Evolutionary conservation across 2,113 vertebrate species (phyloP), one percentile per base, ranked within the genome.

Genomic region (Brachyistius frenatus): DNA sequence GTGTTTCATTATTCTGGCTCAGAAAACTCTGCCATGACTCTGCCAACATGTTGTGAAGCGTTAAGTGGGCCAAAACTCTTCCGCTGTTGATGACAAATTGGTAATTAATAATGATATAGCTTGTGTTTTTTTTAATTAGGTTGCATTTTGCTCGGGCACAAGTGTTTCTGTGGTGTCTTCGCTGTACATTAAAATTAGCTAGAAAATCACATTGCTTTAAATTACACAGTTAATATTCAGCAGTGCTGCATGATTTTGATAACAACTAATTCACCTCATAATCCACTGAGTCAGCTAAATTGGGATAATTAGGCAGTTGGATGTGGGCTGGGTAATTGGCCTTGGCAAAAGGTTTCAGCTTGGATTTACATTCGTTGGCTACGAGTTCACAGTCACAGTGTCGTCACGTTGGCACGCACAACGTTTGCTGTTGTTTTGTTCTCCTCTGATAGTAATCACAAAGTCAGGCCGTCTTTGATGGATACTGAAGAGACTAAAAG

Each of bases 281-380:
- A 90, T 85, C 70, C 75, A 82, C 67, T 67, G 53, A 85, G 81
- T 80, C 76, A 86, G 79, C 84, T 89, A 79, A 87, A 83, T 86
- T 86, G 70, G 33, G 32, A 44, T 82, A 91, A 91, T 90, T 76
- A 88, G 74, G 70, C 63, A 67, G 70, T 65, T 56, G 49, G 67
- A 88, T 76, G 55, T 76, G 66, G 53, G 58, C 37, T 2, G 55
- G 39, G 33, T 84, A 80, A 88, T 85, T 92, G 86, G 72, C 57
- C 58, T 70, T 78, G 84, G 83, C 76, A 80, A 75, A 80, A 75
- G 63, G 66, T 84, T 79, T 86, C 49, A 55, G 77, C 39, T 64
- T 50, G 44, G 73, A 68, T 88, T 84, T 66, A 57, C 31, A 58
- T 39, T 64, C 35, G 66, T 7, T 58, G 58, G 73, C 73, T 60